These are phyloP conservation scores for Anseranas semipalmata DNA, from an alignment of 2,113 vertebrate genomes.

Conservation along the genomic window DNA sequence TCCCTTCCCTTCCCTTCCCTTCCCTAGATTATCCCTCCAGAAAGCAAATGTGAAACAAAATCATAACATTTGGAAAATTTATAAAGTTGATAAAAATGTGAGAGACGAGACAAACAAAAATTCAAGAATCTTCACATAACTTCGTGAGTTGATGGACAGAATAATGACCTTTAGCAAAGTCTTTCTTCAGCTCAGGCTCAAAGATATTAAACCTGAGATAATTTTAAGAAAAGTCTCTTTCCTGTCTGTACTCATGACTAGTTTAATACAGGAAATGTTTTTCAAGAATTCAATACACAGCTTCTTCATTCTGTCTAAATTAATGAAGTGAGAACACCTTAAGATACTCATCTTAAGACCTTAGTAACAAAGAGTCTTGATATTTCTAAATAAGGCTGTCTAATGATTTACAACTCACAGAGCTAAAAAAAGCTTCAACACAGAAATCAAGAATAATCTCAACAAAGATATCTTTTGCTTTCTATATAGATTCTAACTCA, in stretches of 20 bases:
- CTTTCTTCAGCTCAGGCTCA: neutral
- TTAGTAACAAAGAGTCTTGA: neutral
- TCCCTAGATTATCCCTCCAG: rapidly evolving
- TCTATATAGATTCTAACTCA: neutral
- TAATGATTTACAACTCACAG: neutral
- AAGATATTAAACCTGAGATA: neutral
- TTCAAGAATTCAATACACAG: neutral
- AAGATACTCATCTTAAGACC: neutral
- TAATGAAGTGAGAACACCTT: neutral
- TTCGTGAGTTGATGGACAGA: neutral
- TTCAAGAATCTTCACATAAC: neutral
- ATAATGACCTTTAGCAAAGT: neutral
- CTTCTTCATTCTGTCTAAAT: neutral
- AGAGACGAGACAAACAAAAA: neutral
- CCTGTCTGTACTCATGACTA: neutral
- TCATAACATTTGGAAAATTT: neutral
- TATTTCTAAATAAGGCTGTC: neutral
- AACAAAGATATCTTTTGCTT: neutral
- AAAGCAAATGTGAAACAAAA: neutral
- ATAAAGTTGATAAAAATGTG: neutral
- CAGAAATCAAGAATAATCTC: neutral
- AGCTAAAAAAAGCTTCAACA: neutral
- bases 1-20: neutral
- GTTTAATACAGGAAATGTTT: neutral
- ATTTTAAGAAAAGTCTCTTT: neutral